Conservation (phyloP, 2,888 invertebrate species). For the Myopa testacea region DNA sequence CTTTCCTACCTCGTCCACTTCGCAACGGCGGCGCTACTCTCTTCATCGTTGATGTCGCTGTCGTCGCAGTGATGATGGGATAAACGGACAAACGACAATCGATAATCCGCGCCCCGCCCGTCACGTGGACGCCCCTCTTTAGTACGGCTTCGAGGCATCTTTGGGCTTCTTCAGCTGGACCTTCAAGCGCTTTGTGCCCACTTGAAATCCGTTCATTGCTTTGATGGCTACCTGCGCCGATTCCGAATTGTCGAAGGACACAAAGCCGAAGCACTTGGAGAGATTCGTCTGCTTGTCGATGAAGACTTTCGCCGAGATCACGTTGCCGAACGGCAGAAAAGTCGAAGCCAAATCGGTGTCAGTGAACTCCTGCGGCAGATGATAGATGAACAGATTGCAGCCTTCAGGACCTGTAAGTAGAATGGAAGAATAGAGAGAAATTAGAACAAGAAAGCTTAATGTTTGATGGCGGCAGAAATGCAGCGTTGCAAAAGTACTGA, state of each 20-base stretch:
- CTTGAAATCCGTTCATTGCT: slow-evolving; percentile 98
- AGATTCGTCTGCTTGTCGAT: slow-evolving; percentile 99
- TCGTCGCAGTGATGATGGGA: not conserved
- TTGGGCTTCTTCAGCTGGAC: slow-evolving; percentile 96
- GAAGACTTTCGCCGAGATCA: slow-evolving; percentile 99
- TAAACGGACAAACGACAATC: too few species aligned
- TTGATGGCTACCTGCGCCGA: slow-evolving; percentile 96
- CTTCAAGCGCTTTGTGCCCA: slow-evolving; percentile 97
- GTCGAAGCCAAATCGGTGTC: slow-evolving; percentile 97
- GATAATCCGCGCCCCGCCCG: not conserved
- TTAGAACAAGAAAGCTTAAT: not conserved
- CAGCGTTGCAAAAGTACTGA: not conserved
- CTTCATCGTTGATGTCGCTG: not conserved
- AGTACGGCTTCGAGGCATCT: slow-evolving; percentile 94
- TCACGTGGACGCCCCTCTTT: slow-evolving; percentile 64
- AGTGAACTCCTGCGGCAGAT: slow-evolving; percentile 98
- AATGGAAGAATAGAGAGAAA: not conserved
- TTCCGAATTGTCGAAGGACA: slow-evolving; percentile 93
- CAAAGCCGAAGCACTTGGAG: slow-evolving; percentile 99
- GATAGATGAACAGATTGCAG: slow-evolving; percentile 99
- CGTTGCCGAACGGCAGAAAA: slow-evolving; percentile 97
- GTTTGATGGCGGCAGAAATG: not conserved
- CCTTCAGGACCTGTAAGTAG: slow-evolving; percentile 87
- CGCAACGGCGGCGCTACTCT: not conserved
- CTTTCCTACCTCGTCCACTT: not conserved